These are phyloP conservation scores for Coptodon rendalli DNA, from an alignment of 2,113 vertebrate genomes.

Conservation along the genomic window DNA sequence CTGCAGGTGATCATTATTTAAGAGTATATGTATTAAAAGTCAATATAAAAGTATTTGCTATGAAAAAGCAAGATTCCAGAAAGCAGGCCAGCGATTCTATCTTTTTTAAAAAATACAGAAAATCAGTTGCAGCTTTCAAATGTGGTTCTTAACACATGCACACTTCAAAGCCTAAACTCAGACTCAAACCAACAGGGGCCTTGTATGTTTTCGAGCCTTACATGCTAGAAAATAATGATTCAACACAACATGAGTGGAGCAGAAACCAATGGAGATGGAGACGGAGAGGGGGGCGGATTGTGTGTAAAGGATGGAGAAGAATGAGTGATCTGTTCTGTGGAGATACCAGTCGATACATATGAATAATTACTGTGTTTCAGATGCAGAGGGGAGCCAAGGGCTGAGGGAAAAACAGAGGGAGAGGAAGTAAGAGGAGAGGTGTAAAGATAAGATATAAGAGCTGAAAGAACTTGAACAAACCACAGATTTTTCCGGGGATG, in stretches of 20 bases:
- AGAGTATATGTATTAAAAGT: not conserved
- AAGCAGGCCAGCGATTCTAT: not conserved
- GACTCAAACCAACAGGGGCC: not conserved
- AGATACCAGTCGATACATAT: slow-evolving; percentile 14
- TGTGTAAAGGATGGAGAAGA: not conserved
- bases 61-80: not conserved
- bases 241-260: not conserved
- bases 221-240: not conserved
- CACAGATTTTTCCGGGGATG: not conserved
- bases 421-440: not conserved
- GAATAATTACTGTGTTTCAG: slow-evolving; percentile 18
- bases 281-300: not conserved
- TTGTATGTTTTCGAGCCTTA: not conserved
- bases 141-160: not conserved
- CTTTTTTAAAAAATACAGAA: slow-evolving; percentile 3
- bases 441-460: not conserved
- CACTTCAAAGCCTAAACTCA: slow-evolving; percentile 30
- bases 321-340: not conserved
- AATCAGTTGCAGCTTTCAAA: slow-evolving; percentile 3
- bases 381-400: not conserved
- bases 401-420: not conserved
- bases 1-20: not conserved
- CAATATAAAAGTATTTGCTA: not conserved
- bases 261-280: not conserved
- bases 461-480: not conserved